These are phyloP conservation scores for Nothoprocta pentlandii DNA, from an alignment of 2,113 vertebrate genomes.

Conservation along the genomic window DNA sequence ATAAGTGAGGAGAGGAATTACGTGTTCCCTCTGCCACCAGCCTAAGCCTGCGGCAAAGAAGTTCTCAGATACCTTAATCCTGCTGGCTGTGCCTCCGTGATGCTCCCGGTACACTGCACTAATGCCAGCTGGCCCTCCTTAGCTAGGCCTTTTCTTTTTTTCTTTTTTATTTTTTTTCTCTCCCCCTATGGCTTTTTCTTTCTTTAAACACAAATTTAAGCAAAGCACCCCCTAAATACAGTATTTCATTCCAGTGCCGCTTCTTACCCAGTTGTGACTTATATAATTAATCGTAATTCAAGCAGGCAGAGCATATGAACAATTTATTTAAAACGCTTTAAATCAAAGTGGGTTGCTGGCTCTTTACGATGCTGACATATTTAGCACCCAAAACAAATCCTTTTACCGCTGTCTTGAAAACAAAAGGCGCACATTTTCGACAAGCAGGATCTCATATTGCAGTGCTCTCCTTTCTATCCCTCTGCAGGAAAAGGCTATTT, in stretches of 20 bases:
- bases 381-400: slow-evolving; percentile 60
- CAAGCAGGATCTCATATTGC: not conserved
- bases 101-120: slow-evolving; percentile 26
- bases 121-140: slow-evolving; percentile 48
- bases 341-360: slow-evolving; percentile 29
- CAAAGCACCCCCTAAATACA: not conserved
- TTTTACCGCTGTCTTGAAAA: slow-evolving; percentile 53
- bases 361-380: slow-evolving; percentile 44
- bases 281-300: slow-evolving; percentile 30
- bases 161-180: too few relatives aligned
- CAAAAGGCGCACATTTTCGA: slow-evolving; percentile 28
- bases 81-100: slow-evolving; percentile 46
- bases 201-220: not conserved
- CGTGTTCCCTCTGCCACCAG: slow-evolving; percentile 45
- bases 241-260: slow-evolving; percentile 10
- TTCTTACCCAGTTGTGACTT: slow-evolving; percentile 27
- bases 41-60: slow-evolving; percentile 69
- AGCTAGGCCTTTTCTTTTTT: not conserved
- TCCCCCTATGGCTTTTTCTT: too few relatives aligned
- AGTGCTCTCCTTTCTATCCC: not conserved
- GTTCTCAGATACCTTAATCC: slow-evolving; percentile 74
- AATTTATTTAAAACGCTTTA: slow-evolving; percentile 52
- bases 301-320: not conserved
- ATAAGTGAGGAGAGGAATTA: slow-evolving; percentile 19
- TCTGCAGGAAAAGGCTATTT: not conserved